Conservation (phyloP, 2,113 vertebrate species). For the Macrotis lagotis region DNA sequence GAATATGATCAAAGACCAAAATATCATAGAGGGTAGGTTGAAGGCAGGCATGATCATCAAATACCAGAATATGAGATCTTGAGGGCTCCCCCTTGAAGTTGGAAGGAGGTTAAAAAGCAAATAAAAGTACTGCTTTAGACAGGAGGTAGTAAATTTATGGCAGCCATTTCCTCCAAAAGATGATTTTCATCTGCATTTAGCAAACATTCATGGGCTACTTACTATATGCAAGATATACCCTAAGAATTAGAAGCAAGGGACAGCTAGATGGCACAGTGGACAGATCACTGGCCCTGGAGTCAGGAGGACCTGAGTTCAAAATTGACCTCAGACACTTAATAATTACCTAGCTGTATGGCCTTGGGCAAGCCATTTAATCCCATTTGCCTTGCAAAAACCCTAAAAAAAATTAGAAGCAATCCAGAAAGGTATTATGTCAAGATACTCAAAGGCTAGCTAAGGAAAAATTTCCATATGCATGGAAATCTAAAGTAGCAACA, state of each 20-base stretch:
- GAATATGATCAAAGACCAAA: slow-evolving; percentile 47
- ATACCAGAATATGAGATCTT: background rate
- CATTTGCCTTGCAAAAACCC: too few relatives aligned
- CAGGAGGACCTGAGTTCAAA: too few relatives aligned
- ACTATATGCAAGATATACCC: background rate
- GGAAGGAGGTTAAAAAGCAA: background rate
- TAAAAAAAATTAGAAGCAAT: background rate
- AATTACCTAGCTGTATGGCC: too few relatives aligned
- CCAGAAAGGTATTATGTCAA: slow-evolving; percentile 11
- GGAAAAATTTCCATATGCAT: background rate
- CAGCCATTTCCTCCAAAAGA: background rate
- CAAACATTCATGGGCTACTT: background rate
- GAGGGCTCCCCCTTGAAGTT: background rate
- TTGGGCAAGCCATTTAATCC: too few relatives aligned
- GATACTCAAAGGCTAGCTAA: slow-evolving; percentile 22
- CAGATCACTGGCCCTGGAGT: too few relatives aligned
- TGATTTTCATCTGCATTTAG: background rate
- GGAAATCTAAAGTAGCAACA: slow-evolving; percentile 2
- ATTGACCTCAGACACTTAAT: too few relatives aligned
- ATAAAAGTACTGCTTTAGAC: slow-evolving; percentile 4
- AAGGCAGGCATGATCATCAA: slow-evolving; percentile 1
- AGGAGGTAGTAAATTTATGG: background rate
- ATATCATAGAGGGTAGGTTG: background rate
- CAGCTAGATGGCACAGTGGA: too few relatives aligned
- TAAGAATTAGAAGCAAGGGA: background rate